A percentile compares a stretch with the other conserved stretches of the same genome.
Evolutionary conservation across 2,888 invertebrate genomes (phyloP).

Genomic region (Timandra comae): DNA sequence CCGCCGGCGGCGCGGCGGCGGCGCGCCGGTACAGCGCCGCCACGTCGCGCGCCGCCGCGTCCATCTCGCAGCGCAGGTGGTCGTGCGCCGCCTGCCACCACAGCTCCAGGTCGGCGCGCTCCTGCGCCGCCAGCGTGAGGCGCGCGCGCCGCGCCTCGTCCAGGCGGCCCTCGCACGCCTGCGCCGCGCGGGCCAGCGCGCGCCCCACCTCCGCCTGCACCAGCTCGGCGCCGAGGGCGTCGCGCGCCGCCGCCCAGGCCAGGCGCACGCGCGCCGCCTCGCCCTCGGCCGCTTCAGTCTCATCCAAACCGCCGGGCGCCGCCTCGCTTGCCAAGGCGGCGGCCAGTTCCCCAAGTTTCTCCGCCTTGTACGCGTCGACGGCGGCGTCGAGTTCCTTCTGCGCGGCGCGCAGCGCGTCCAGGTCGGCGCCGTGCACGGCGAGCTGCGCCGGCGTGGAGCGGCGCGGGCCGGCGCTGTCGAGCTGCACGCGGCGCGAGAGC

Average conservation of each 20-base stretch:
- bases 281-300: conserved; percentile 59
- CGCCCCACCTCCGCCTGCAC: conserved; percentile 87
- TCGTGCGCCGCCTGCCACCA: conserved; percentile 86
- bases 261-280: conserved; percentile 82
- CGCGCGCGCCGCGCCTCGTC: conserved; percentile 72
- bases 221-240: conserved; percentile 84
- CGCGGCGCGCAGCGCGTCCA: conserved; percentile 68
- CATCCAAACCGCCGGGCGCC: conserved; percentile 68
- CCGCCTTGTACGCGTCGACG: conserved; percentile 80
- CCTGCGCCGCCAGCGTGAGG: conserved; percentile 80
- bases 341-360: conserved; percentile 82
- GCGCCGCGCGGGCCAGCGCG: conserved; percentile 82
- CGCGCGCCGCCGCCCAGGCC: conserved; percentile 85
- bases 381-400: conserved; percentile 80
- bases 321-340: conserved; percentile 83
- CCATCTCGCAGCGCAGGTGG: conserved; percentile 83
- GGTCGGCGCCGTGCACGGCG: conserved; percentile 61
- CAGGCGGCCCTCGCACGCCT: conserved; percentile 80
- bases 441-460: conserved; percentile 48
- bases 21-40: conserved; percentile 80
- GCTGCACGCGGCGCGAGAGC: conserved; percentile 82
- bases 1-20: conserved; percentile 50
- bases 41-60: conserved; percentile 81
- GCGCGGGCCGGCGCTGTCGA: conserved; percentile 41
- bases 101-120: conserved; percentile 82